Base-by-base conservation (phyloP, 2,888 invertebrate species). In the Synanthedon vespiformis region DNA sequence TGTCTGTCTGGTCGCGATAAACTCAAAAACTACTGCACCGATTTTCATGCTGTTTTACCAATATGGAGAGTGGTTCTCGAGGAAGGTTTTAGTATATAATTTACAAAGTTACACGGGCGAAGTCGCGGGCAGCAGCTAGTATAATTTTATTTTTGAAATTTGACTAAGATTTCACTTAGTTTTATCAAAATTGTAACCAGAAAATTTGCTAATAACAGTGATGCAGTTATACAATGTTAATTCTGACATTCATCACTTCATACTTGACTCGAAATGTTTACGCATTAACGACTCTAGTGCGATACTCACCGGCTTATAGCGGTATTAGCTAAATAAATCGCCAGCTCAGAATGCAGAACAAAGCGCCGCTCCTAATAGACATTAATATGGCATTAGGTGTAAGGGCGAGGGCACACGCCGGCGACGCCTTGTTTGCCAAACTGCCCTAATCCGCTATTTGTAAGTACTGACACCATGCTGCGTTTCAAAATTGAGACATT, bases 381-480 rank as follows among this genome's bases (percentile, higher is more conserved):
- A 86, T 87, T 87, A 86, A 86, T 86, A 78, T 75, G 70, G 81
- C 82, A 81, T 86, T 85, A 85, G 84, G 62, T 70, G 68, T 74
- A 67, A 79, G 80, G 80, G 80, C 72, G 70, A 57, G 70, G 76
- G 70, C 83, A 74, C 81, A 77, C 83, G 85, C 70, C 75, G 65
- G 68, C 65, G 79, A 80, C 86, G 86, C 86, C 86, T 87, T 87
- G 86, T 86, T 87, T 87, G 86, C 85, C 80, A 87, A 87, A 87
- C 86, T 87, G 85, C 84, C 85, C 85, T 87, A 86, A 87, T 86
- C 86, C 82, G 70, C 84, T 81, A 85, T 86, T 87, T 86, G 86
- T 84, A 54, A 58, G 65, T 73, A 65, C 67, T 70, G 61, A 58
- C 41, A 40, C 74, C 67, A 76, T 59, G 59, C 14, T 44, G 14